A percentile compares a stretch with the other conserved stretches of the same genome.
phyloP scores from a whole-genome alignment of 2,113 vertebrate genomes.

The Centropus bengalensis region DNA sequence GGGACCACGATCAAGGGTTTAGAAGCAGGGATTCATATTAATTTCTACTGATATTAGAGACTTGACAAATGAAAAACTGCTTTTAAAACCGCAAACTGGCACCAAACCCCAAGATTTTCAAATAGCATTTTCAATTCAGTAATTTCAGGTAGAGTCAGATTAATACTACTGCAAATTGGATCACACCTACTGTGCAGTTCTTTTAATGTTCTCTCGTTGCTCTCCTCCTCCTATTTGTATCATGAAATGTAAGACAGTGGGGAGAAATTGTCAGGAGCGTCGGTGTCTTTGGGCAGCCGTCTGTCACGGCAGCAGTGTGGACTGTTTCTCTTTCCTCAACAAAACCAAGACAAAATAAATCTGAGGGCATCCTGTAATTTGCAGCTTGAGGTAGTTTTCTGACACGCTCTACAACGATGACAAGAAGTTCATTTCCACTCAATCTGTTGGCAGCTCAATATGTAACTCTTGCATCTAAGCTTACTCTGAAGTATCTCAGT shows the following conservation, averaged over 20 bases:
- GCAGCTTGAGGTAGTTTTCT: neutral
- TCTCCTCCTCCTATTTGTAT: neutral
- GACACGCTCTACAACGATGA: neutral
- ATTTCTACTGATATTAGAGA: neutral
- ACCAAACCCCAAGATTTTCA: neutral
- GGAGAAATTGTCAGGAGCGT: neutral
- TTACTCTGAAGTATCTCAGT: neutral
- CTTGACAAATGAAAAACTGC: neutral
- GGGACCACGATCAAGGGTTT: neutral
- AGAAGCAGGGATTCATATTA: neutral
- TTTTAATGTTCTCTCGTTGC: neutral
- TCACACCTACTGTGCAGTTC: neutral
- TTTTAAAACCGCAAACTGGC: accelerated
- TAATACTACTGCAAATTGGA: neutral
- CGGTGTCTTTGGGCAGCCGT: neutral
- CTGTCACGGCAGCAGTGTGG: neutral
- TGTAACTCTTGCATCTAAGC: neutral
- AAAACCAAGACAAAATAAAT: neutral
- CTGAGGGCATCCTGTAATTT: neutral
- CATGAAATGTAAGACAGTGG: neutral
- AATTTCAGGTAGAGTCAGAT: neutral
- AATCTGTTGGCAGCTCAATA: neutral
- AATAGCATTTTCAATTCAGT: neutral
- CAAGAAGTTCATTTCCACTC: neutral
- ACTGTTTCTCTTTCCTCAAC: neutral